Evolutionary conservation across 2,113 vertebrate genomes (phyloP), one percentile per base, ranked within the genome.

Genomic region (Donacobius atricapilla): DNA sequence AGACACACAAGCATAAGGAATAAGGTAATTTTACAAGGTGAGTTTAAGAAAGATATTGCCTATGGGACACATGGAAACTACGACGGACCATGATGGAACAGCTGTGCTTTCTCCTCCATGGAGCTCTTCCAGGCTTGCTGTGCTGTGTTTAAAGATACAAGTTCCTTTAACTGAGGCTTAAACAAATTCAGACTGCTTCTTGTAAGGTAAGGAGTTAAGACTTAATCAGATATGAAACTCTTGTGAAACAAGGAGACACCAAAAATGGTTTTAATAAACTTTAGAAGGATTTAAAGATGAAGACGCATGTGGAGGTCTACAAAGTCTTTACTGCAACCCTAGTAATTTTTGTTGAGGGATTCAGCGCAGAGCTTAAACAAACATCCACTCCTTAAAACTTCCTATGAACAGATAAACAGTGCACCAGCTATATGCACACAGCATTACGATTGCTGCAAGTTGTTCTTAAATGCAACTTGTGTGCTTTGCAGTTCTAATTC

Each of bases 11-110:
- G 79, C 89, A 83, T 93, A 97, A 96, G 83, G 89, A 97, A 96
- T 61, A 61, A 50, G 66, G 73, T 85, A 94, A 92, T 96, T 97
- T 93, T 92, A 92, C 68, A 90, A 85, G 87, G 87, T n/a, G 89
- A 97, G 83, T 76, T 95, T 93, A 95, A 96, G 84, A 96, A 89
- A 94, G 91, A 95, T 90, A 95, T 15, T 87, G 90, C 92, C 94
- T 92, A 24, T 0, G 88, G 93, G 93, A 97, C n/a, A 64, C 66
- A 72, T 39, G 76, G 42, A 94, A 95, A 72, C 83, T 89, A 86
- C 92, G 96, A 93, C 1, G 2, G 95, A 83, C 82, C 76, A 78
- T 66, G 96, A 96, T 87, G 79, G 95, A 96, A 92, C 90, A 97
- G 90, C 96, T 94, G 91, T 81, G 83, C 68, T 85, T 95, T 86